These are phyloP conservation scores for Halictus rubicundus DNA, from an alignment of 1,140 invertebrate species.

Conservation along the genomic window DNA sequence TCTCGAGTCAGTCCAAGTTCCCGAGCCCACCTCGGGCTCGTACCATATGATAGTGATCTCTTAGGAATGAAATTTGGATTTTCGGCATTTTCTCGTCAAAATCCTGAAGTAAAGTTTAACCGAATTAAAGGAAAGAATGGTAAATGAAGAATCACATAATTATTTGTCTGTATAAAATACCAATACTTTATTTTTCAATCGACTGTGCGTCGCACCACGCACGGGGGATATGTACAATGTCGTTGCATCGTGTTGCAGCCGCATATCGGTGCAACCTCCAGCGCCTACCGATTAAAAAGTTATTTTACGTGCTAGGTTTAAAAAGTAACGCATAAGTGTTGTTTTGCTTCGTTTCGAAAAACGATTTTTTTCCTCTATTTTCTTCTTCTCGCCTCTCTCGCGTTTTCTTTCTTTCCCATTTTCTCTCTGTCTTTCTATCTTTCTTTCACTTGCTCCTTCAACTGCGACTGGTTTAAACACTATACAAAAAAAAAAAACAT, in stretches of 20 bases:
- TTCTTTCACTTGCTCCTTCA: not conserved
- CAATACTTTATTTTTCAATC: slow-evolving; percentile 77
- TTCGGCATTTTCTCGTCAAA: too few species aligned
- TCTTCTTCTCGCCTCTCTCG: not conserved
- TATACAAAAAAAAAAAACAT: slow-evolving; percentile 31
- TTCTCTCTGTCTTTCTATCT: too few species aligned
- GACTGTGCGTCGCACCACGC: slow-evolving; percentile 64
- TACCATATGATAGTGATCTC: too few species aligned
- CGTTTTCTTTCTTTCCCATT: not conserved
- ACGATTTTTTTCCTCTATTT: not conserved
- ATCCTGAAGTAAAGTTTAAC: too few species aligned
- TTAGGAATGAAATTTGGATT: too few species aligned
- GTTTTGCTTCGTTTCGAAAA: slow-evolving; percentile 6
- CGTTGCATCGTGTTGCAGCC: slow-evolving; percentile 65
- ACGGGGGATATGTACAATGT: slow-evolving; percentile 69
- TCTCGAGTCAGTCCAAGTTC: too few species aligned
- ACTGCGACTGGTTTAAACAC: slow-evolving; percentile 52
- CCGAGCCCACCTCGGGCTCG: too few species aligned
- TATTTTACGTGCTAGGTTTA: slow-evolving; percentile 63
- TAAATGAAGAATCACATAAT: too few species aligned
- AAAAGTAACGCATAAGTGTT: slow-evolving; percentile 63
- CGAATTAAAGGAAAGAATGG: too few species aligned
- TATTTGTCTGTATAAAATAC: slow-evolving; percentile 73
- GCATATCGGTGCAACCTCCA: slow-evolving; percentile 59
- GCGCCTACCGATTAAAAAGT: slow-evolving; percentile 66